These are phyloP conservation scores for Eurois occulta DNA, from an alignment of 2,888 invertebrate species.

Conservation along the genomic window DNA sequence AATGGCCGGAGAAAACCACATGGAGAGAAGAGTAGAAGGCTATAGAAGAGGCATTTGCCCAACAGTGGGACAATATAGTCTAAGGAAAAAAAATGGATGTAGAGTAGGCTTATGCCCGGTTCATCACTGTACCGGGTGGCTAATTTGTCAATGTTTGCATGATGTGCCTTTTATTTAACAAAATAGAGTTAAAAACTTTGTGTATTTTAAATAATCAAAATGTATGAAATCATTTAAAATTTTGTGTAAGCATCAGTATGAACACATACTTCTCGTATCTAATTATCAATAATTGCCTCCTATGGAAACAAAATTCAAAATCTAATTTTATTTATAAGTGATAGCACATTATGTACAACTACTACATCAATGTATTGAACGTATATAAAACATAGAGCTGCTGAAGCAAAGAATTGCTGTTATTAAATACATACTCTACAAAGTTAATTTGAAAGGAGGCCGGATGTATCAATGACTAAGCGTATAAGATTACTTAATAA, in stretches of 20 bases:
- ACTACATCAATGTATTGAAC: neutral
- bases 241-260: slow-evolving; percentile 5
- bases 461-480: slow-evolving; percentile 78
- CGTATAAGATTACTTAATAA: slow-evolving; percentile 77
- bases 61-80: too few relatives aligned
- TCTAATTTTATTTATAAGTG: neutral
- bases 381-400: slow-evolving; percentile 30
- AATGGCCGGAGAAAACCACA: neutral
- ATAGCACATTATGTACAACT: slow-evolving; percentile 1
- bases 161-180: neutral
- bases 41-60: neutral
- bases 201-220: neutral
- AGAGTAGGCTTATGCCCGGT: too few relatives aligned
- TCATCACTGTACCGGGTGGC: too few relatives aligned
- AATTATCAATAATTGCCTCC: neutral
- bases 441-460: slow-evolving; percentile 74
- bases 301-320: neutral
- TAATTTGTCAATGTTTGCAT: neutral
- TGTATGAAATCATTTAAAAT: neutral
- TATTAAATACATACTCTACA: slow-evolving; percentile 54
- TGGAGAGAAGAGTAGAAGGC: neutral
- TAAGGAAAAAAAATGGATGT: neutral
- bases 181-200: too few relatives aligned
- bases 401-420: slow-evolving; percentile 61
- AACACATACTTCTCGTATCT: neutral